Percentiles rank a stretch among this genome's conserved stretches.
Conservation (phyloP, 2,888 invertebrate genomes). For the Catocala nupta region DNA sequence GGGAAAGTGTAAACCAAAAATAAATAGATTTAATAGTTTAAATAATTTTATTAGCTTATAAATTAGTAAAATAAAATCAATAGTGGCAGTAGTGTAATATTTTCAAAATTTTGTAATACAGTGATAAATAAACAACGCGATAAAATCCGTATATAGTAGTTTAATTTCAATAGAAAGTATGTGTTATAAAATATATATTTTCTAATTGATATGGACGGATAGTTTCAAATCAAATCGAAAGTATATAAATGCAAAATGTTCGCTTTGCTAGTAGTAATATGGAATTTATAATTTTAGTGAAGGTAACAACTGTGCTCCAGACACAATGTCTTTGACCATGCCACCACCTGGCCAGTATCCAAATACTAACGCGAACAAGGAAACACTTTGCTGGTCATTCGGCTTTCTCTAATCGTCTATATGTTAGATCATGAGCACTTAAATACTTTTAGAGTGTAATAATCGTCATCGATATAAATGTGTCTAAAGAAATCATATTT, state of each 20-base stretch:
- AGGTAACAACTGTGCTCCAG: slow-evolving; percentile 35
- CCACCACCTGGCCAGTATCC: slow-evolving; percentile 61
- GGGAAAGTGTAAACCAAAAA: too few species aligned
- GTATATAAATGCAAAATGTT: not conserved
- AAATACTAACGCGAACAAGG: slow-evolving; percentile 54
- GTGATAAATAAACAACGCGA: too few species aligned
- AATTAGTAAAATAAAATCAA: too few species aligned
- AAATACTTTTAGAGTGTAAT: not conserved
- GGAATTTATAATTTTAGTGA: slow-evolving; percentile 24
- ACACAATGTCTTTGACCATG: slow-evolving; percentile 56
- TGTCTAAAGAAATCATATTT: too few species aligned
- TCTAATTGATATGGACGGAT: too few species aligned
- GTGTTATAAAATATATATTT: too few species aligned
- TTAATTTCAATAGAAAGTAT: too few species aligned
- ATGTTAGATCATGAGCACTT: slow-evolving; percentile 26
- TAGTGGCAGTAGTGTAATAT: too few species aligned
- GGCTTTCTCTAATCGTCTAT: slow-evolving; percentile 36
- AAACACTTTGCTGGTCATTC: slow-evolving; percentile 46
- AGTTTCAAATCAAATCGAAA: not conserved
- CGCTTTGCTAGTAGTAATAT: not conserved
- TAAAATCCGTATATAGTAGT: too few species aligned
- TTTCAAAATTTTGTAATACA: too few species aligned
- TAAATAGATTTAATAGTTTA: too few species aligned
- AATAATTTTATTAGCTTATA: too few species aligned
- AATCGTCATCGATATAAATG: slow-evolving; percentile 4